Evolutionary conservation across 2,797 vertebrate species (phyloP), one percentile per base, ranked within the genome.

Genomic region (Sebastes trivittatus): DNA sequence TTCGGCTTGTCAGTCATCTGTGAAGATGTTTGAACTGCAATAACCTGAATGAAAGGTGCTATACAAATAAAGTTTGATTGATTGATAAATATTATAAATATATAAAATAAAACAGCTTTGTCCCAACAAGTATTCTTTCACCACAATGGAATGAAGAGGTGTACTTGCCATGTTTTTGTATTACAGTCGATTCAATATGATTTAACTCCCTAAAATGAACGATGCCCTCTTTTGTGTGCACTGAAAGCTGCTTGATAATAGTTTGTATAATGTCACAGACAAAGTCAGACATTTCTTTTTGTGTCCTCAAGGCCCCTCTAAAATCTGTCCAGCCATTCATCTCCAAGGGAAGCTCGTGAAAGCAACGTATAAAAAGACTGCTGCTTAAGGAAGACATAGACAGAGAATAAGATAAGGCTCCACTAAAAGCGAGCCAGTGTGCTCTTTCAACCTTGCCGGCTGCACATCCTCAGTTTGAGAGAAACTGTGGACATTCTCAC

Each of bases 291-390:
- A 69, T 72, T 74, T 75, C 69, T 76, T 65, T 75, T n/a, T 55
- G 25, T 64, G 8, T 66, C 82, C 74, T 86, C 80, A 87, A 83
- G 73, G 79, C 63, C 55, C 55, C 78, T 79, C 58, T 78, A 29
- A 78, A 85, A 69, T 56, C 71, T 46, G 62, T 67, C 73, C 32
- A 16, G 34, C 25, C 65, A 69, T 80, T 80, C 27, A 59, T 75
- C 63, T 72, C 71, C 84, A 82, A 81, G 69, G 61, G 11, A 20
- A 77, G 73, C 65, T n/a, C 34, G 65, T 76, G 11, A 87, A 83
- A 76, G 49, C 67, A 63, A 67, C 2, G 11, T 70, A 62, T 72
- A 71, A 82, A 85, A 81, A 83, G 36, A 38, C 67, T 1, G 16
- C 55, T 63, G 56, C 60, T 84, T 76, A 55, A 68, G 70, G 25